These are phyloP conservation scores for Calliphora vomitoria DNA, from an alignment of 2,888 invertebrate species.

Conservation along the genomic window DNA sequence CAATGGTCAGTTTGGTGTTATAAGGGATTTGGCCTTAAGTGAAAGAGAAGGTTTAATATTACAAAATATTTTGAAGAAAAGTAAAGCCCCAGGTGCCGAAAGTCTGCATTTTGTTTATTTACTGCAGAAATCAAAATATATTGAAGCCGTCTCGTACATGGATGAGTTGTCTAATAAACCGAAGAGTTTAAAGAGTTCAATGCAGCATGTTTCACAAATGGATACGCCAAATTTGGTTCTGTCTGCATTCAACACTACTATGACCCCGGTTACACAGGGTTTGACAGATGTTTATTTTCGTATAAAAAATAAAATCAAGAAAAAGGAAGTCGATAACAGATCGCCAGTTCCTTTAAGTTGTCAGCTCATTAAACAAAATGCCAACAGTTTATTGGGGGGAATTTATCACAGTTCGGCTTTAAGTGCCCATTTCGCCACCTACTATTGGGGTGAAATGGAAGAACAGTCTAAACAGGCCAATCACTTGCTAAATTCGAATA, in stretches of 20 bases:
- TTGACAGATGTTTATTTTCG: conserved; percentile 82
- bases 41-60: conserved; percentile 81
- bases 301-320: conserved; percentile 79
- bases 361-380: conserved; percentile 81
- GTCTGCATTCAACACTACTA: conserved; percentile 82
- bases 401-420: conserved; percentile 82
- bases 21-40: conserved; percentile 81
- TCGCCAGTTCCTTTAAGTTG: conserved; percentile 81
- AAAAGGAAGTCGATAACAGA: conserved; percentile 75
- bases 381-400: conserved; percentile 79
- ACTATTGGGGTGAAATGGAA: conserved; percentile 77
- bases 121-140: conserved; percentile 82
- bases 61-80: conserved; percentile 79
- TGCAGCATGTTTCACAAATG: conserved; percentile 67
- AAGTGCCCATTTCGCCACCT: conserved; percentile 81
- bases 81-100: conserved; percentile 78
- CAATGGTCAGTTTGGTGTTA: conserved; percentile 78
- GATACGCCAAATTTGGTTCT: conserved; percentile 81
- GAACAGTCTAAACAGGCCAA: conserved; percentile 57
- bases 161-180: conserved; percentile 80
- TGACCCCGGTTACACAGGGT: conserved; percentile 82
- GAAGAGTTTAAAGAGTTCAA: conserved; percentile 56
- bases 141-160: conserved; percentile 83
- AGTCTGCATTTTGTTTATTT: conserved; percentile 82
- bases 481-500: conserved; percentile 77